phyloP scores from a whole-genome alignment of 1,140 invertebrate genomes.

The Bombus terrestris region DNA sequence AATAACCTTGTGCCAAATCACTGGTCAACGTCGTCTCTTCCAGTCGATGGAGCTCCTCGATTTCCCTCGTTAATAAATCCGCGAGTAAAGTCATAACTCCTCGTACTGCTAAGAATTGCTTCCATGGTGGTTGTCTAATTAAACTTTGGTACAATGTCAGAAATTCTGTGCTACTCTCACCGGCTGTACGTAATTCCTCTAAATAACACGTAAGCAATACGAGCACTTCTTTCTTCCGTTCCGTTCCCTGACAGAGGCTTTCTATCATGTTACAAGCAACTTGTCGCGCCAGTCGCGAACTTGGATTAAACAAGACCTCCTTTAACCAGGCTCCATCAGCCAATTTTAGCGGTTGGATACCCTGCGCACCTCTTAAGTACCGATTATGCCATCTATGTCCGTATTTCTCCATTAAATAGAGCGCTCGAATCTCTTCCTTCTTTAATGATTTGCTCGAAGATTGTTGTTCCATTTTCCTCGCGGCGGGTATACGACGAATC shows the following conservation, averaged over 20 bases:
- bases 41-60: conserved; percentile 91
- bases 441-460: conserved; percentile 71
- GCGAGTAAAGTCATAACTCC: conserved; percentile 94
- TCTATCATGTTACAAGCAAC: conserved; percentile 95
- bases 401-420: conserved; percentile 91
- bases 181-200: conserved; percentile 91
- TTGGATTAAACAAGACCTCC: conserved; percentile 94
- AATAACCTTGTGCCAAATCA: conserved; percentile 96
- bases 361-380: conserved; percentile 73
- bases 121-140: conserved; percentile 93
- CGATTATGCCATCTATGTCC: conserved; percentile 85
- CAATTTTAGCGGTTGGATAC: conserved; percentile 82
- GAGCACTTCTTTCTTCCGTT: conserved; percentile 89
- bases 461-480: conserved; percentile 72
- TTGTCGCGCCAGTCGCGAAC: conserved; percentile 93
- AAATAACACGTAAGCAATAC: conserved; percentile 95
- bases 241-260: conserved; percentile 89
- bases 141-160: conserved; percentile 92
- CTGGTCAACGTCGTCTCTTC: conserved; percentile 96
- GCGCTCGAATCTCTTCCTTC: conserved; percentile 82
- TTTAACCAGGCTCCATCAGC: conserved; percentile 92
- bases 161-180: conserved; percentile 96
- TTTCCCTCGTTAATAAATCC: conserved; percentile 93
- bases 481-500: conserved; percentile 84
- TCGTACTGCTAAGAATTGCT: conserved; percentile 94